Evolutionary conservation across 2,113 vertebrate genomes (phyloP).

Genomic region (Heliornis fulica): DNA sequence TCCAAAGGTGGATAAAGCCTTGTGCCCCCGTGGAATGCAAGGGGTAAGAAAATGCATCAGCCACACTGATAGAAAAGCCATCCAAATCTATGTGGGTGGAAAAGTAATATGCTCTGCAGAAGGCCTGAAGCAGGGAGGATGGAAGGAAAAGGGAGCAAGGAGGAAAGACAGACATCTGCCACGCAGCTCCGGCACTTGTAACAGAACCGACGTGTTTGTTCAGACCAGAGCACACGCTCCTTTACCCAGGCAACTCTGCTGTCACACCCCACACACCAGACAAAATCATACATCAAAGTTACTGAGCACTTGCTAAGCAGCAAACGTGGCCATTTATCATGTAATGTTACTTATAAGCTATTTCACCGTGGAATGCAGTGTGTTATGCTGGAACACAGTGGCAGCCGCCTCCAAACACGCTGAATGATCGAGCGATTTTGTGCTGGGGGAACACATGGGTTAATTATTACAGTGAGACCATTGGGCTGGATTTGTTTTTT

Average conservation of each 20-base stretch:
- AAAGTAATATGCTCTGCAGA: neutral
- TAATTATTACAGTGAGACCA: neutral
- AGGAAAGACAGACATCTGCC: neutral
- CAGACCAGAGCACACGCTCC: neutral
- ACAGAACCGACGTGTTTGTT: neutral
- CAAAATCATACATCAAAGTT: neutral
- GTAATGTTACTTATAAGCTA: neutral
- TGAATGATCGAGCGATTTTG: neutral
- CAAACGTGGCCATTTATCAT: neutral
- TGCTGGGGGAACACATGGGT: neutral
- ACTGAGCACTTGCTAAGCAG: neutral
- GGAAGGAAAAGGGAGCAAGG: neutral
- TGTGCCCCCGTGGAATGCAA: rapidly evolving
- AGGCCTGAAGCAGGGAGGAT: neutral
- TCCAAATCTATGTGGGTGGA: neutral
- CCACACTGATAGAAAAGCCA: neutral
- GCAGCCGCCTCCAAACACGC: neutral
- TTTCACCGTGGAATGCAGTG: neutral
- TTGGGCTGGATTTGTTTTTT: neutral
- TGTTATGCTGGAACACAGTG: neutral
- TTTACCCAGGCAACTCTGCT: neutral
- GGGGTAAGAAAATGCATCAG: neutral
- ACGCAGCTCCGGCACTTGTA: neutral
- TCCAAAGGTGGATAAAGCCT: neutral
- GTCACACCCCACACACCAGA: neutral